Evolutionary conservation across 2,888 invertebrate species (phyloP).

Genomic region (Ctena decussata): DNA sequence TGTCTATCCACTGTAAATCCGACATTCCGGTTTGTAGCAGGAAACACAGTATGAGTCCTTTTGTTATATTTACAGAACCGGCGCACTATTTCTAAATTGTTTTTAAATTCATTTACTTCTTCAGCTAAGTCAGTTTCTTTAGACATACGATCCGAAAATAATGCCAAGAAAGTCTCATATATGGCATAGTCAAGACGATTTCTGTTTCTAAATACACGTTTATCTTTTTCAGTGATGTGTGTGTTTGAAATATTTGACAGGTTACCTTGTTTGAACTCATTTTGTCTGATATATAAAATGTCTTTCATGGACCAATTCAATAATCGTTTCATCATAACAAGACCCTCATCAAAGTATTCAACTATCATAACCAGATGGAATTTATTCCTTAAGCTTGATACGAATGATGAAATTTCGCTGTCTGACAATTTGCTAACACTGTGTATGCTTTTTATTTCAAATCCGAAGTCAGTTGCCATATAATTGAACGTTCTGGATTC

Average conservation of each 20-base stretch:
- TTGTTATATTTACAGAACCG: constrained; percentile 29
- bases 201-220: not conserved
- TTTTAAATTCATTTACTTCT: not conserved
- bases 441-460: not conserved
- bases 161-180: not conserved
- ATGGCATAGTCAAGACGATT: not conserved
- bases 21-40: constrained; percentile 29
- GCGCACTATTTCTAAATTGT: not conserved
- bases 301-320: constrained; percentile 25
- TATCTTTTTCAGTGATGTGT: not conserved
- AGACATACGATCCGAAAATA: not conserved
- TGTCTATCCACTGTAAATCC: constrained; percentile 2
- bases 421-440: not conserved
- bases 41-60: not conserved
- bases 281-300: constrained; percentile 29
- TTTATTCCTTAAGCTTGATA: not conserved
- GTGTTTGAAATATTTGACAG: not conserved
- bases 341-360: constrained; percentile 33
- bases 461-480: not conserved
- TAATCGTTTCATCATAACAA: constrained; percentile 30
- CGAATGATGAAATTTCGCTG: not conserved
- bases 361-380: constrained; percentile 32
- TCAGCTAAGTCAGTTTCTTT: not conserved
- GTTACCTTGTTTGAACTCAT: not conserved
- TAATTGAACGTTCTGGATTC: not conserved